Base-by-base conservation (phyloP, 2,888 invertebrate species). In the Drosophila maculinotata region DNA sequence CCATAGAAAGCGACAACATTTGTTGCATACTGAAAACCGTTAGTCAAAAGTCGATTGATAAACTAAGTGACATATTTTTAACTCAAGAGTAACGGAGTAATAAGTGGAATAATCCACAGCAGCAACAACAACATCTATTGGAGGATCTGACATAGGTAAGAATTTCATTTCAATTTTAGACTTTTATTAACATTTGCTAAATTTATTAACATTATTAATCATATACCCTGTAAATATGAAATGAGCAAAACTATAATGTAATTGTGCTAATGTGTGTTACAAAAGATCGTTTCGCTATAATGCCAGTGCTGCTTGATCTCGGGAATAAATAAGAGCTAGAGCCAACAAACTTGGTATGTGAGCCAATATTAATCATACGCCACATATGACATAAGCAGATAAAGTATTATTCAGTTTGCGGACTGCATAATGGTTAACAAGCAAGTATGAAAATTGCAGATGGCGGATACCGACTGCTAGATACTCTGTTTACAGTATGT, bases 1-100 rank as follows among this genome's bases (percentile, higher is more conserved):
- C 14, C 20, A 26, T 33, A 31, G 33, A 63, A 63, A 63, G 51
- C 30, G 62, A 28, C 63, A 44, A 4, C 26, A 39, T 8, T 15
- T 26, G 17, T 26, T 20, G 52, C 38, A 31, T 9, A 20, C 8
- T n/a, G 12, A 30, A 45, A 20, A 20, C 59, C 56, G 28, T 58
- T 58, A 47, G 5, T 15, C 26, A 41, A 58, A 26, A 28, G 17
- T 45, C 15, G 10, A 63, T 41, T 49, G 41, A 41, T 60, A 20
- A 60, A 26, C 10, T 33, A 35, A 48, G 48, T 48, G 48, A 41
- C 39, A 47, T 14, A 25, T 31, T 26, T 39, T 9, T 20, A 4
- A 23, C 20, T 30, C 23, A 26, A 39, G 10, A 20, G 20, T 42
- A 7, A 9, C 23, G n/a, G n/a, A n/a, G n/a, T n/a, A n/a, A n/a